Percentiles rank a stretch among this genome's conserved stretches.
Conservation (phyloP, 2,113 vertebrate species). For the Nipponia nippon region DNA sequence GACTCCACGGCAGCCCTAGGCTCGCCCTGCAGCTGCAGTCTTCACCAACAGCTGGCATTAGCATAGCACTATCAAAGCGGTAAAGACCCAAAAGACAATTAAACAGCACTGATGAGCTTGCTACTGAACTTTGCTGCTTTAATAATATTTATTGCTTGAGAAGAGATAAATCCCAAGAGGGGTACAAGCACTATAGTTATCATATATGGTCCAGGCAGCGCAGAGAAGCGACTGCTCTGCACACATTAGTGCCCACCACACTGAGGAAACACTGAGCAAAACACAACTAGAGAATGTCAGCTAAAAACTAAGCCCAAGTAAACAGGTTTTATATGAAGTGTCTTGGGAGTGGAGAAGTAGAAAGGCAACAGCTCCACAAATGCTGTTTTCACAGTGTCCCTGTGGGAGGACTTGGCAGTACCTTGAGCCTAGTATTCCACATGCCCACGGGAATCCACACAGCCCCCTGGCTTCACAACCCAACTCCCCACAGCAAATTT, state of each 20-base stretch:
- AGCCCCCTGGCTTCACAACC: neutral
- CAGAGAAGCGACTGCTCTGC: neutral
- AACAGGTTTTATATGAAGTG: neutral
- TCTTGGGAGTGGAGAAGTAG: neutral
- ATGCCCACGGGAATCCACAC: neutral
- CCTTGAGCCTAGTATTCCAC: neutral
- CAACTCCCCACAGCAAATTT: neutral
- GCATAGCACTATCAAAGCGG: neutral
- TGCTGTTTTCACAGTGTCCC: neutral
- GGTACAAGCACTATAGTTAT: neutral
- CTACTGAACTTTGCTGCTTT: neutral
- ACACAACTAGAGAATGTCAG: neutral
- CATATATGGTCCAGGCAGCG: rapidly evolving
- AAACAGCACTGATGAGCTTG: neutral
- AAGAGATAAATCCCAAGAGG: neutral
- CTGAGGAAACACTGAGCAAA: rapidly evolving
- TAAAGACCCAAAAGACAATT: neutral
- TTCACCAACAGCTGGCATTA: neutral
- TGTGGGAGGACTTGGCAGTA: neutral
- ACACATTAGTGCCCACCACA: neutral
- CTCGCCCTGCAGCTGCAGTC: neutral
- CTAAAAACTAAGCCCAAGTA: neutral
- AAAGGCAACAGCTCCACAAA: neutral
- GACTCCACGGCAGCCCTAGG: neutral
- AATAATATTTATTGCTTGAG: neutral